Evolutionary conservation across 2,797 vertebrate genomes (phyloP).

Genomic region (Cossypha niveicapilla): DNA sequence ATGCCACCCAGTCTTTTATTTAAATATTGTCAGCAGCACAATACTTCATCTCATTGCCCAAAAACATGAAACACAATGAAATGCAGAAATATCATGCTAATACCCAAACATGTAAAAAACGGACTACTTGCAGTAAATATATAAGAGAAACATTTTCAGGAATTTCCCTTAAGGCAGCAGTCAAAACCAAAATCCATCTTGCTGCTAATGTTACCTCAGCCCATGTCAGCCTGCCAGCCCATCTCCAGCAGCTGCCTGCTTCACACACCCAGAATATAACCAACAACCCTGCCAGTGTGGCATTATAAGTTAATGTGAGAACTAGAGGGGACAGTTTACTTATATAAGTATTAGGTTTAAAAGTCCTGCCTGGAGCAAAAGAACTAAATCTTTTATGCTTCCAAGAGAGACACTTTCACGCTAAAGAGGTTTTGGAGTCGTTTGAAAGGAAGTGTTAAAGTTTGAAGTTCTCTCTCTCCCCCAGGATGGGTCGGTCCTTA

Average conservation of each 20-base stretch:
- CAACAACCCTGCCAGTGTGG: neutral
- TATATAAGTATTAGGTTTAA: neutral
- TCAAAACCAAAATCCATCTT: neutral
- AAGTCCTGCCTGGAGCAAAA: neutral
- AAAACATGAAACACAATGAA: neutral
- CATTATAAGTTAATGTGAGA: neutral
- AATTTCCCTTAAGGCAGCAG: neutral
- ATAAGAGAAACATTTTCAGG: neutral
- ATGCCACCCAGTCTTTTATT: neutral
- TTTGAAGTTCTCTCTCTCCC: neutral
- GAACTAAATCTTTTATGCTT: neutral
- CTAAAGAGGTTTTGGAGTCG: neutral
- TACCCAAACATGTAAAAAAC: neutral
- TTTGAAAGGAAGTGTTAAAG: neutral
- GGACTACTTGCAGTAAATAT: neutral
- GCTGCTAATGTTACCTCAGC: neutral
- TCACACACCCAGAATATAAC: neutral
- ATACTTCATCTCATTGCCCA: neutral
- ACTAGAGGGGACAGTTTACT: slow-evolving; percentile 2
- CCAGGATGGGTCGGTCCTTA: neutral
- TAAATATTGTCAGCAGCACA: neutral
- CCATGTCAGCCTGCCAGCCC: neutral
- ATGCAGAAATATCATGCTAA: neutral
- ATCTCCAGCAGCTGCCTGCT: neutral
- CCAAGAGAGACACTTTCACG: neutral